These are phyloP conservation scores for Syngnathoides biaculeatus DNA, from an alignment of 2,113 vertebrate genomes.

Conservation along the genomic window DNA sequence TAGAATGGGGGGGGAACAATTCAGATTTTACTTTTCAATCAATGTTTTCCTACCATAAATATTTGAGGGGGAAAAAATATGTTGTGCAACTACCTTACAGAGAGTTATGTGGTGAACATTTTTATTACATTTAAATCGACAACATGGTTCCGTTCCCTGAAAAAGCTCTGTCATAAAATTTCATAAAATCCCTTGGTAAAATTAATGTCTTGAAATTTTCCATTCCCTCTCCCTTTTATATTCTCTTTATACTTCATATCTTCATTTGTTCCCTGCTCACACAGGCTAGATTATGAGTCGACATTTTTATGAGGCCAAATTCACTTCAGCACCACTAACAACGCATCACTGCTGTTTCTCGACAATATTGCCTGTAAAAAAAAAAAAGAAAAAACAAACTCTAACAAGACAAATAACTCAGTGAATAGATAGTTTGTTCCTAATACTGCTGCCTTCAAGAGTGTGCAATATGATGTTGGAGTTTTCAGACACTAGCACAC, in stretches of 20 bases:
- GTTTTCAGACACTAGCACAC: not conserved
- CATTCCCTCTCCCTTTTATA: constrained; percentile 23
- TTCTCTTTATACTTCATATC: constrained; percentile 52
- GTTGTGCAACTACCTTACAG: no score
- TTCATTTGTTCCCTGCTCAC: constrained; percentile 55
- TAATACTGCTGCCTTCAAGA: not conserved
- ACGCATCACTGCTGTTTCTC: constrained; percentile 17
- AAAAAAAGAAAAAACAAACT: constrained; percentile 4
- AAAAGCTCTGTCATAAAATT: not conserved
- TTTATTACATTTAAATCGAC: no score
- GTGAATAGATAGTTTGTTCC: not conserved
- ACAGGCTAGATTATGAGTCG: constrained; percentile 49
- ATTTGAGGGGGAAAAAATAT: no score
- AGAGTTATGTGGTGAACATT: no score
- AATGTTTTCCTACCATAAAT: no score
- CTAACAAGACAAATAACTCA: constrained; percentile 24
- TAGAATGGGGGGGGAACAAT: no score
- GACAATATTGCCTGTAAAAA: constrained; percentile 15
- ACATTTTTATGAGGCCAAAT: constrained; percentile 53
- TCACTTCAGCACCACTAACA: constrained; percentile 35
- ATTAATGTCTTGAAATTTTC: not conserved
- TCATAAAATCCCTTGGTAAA: not conserved
- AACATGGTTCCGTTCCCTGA: no score
- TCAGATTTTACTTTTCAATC: no score
- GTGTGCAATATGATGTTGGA: not conserved